A percentile compares a stretch with the other conserved stretches of the same genome.
phyloP scores from a whole-genome alignment of 1,140 invertebrate species.

The Lutraria rhynchaena region DNA sequence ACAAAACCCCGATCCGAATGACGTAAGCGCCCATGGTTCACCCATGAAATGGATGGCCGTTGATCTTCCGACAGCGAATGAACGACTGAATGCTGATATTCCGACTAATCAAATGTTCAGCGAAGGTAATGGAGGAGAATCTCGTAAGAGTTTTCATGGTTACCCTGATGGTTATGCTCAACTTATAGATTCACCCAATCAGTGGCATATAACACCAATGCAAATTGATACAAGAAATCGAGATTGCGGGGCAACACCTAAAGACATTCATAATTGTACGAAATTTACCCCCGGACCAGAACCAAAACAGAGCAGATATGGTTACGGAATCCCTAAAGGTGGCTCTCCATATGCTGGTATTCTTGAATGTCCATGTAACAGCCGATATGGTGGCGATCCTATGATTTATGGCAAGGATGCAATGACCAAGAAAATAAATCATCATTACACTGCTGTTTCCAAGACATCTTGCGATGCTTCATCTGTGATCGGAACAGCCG shows the following conservation, averaged over 20 bases:
- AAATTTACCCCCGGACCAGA: conserved; percentile 45
- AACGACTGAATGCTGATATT: conserved; percentile 40
- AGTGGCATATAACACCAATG: conserved; percentile 64
- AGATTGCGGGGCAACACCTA: conserved; percentile 57
- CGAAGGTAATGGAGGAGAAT: conserved; percentile 63
- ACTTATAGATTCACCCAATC: conserved; percentile 59
- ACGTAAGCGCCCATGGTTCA: conserved; percentile 60
- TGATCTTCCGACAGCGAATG: conserved; percentile 10
- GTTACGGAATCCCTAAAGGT: conserved; percentile 54
- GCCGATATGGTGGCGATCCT: conserved; percentile 59
- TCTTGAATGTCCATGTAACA: conserved; percentile 61
- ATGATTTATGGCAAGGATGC: conserved; percentile 51
- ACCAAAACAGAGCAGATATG: conserved; percentile 58
- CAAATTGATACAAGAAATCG: conserved; percentile 63
- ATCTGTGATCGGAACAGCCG: background rate
- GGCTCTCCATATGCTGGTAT: conserved; percentile 57
- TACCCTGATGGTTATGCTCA: conserved; percentile 61
- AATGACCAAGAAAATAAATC: conserved; percentile 46
- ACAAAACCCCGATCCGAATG: conserved; percentile 58
- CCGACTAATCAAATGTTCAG: conserved; percentile 63
- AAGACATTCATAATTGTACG: conserved; percentile 60
- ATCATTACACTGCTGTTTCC: conserved; percentile 44
- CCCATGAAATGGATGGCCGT: conserved; percentile 61
- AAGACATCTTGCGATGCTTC: conserved; percentile 19
- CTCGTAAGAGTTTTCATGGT: conserved; percentile 62